These are phyloP conservation scores for Tinea semifulvella DNA, from an alignment of 2,888 invertebrate species.

Conservation along the genomic window DNA sequence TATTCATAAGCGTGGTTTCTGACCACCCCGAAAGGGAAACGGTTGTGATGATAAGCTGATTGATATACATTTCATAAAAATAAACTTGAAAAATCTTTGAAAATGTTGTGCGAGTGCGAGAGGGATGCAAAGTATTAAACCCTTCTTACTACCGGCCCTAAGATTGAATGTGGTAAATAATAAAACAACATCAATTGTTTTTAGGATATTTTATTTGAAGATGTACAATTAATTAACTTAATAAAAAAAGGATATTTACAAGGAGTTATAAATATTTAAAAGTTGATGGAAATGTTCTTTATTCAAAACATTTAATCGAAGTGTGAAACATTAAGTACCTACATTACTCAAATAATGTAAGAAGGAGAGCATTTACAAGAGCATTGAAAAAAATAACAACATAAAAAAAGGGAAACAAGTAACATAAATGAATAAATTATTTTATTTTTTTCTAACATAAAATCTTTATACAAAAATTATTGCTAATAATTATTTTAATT, in stretches of 20 bases:
- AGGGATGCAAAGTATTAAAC: no score
- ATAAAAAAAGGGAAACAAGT: not conserved
- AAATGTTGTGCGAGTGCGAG: no score
- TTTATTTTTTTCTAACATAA: constrained; percentile 2
- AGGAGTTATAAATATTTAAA: constrained; percentile 25
- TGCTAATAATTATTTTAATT: constrained; percentile 39
- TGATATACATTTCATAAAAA: no score
- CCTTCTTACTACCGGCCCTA: no score
- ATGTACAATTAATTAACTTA: constrained; percentile 59
- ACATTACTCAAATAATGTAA: not conserved
- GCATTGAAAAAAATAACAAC: not conserved
- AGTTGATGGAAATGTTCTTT: not conserved
- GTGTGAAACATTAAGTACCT: not conserved
- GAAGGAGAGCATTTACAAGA: not conserved
- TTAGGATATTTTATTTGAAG: constrained; percentile 58
- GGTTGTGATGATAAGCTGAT: no score
- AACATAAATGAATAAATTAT: not conserved
- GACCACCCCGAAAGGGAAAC: no score
- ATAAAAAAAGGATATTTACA: constrained; percentile 57
- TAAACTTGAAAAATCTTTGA: no score
- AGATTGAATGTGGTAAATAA: not conserved
- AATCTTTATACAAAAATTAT: constrained; percentile 41
- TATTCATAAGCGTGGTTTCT: no score
- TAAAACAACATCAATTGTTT: constrained; percentile 14
- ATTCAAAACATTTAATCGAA: not conserved